These are phyloP conservation scores for Turritopsis rubra DNA, from an alignment of 30 jellyfish, hydroid and myxozoan genomes.

Conservation along the genomic window DNA sequence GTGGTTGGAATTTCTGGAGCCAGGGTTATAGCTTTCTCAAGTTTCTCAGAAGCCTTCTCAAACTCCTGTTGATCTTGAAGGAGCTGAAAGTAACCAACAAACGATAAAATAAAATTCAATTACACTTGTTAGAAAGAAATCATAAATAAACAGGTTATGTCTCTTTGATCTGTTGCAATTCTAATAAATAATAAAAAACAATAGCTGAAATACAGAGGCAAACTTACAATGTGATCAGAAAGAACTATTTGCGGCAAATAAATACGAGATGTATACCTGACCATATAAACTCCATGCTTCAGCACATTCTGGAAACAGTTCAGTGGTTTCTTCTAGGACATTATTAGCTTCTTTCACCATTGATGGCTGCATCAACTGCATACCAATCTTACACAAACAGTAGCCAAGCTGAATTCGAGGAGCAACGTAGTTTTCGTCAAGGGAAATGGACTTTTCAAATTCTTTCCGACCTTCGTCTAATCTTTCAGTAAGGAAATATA, in stretches of 20 bases:
- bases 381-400: constrained; percentile 66
- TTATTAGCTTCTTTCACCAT: constrained; percentile 74
- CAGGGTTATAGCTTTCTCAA: constrained; percentile 78
- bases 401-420: constrained; percentile 82
- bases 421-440: constrained; percentile 50
- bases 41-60: constrained; percentile 61
- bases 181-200: no score
- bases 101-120: no score
- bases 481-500: constrained; percentile 61
- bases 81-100: constrained; percentile 37
- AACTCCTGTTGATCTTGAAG: constrained; percentile 92
- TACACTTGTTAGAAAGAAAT: no score
- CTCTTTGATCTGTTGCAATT: no score
- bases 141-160: no score
- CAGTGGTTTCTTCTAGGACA: constrained; percentile 67
- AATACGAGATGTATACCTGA: constrained; percentile 36
- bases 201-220: no score
- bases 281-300: constrained; percentile 93
- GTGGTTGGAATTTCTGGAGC: constrained; percentile 86
- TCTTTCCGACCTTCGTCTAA: constrained; percentile 64
- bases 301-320: constrained; percentile 60
- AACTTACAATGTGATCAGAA: no score
- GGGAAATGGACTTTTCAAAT: constrained; percentile 66
- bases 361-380: constrained; percentile 53
- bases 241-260: no score